phyloP scores from a whole-genome alignment of 1,140 invertebrate genomes.

The Asbolus verrucosus region DNA sequence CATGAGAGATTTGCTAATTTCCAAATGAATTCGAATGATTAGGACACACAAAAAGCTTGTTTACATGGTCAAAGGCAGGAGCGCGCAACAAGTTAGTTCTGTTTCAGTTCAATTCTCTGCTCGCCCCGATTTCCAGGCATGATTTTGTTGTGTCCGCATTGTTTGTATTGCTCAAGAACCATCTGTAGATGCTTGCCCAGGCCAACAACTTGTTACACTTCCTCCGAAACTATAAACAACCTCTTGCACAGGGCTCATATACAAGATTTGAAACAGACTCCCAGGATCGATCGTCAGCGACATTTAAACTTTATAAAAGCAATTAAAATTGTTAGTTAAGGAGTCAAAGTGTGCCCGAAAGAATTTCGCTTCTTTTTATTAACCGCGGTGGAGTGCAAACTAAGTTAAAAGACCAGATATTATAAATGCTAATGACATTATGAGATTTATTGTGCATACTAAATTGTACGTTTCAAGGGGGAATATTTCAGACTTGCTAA shows the following conservation, averaged over 20 bases:
- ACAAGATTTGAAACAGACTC: too few relatives aligned
- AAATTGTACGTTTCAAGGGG: constrained; percentile 40
- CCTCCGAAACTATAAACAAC: constrained; percentile 48
- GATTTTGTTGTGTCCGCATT: constrained; percentile 45
- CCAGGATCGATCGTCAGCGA: background rate
- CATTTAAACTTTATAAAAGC: too few relatives aligned
- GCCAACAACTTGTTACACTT: constrained; percentile 52
- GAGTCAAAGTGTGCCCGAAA: background rate
- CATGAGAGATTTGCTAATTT: constrained; percentile 14
- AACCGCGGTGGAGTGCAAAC: constrained; percentile 28
- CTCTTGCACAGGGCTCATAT: too few relatives aligned
- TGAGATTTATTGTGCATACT: constrained; percentile 46
- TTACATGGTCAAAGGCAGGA: constrained; percentile 45
- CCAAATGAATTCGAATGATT: constrained; percentile 28
- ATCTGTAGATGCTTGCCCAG: constrained; percentile 43
- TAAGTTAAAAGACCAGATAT: constrained; percentile 45
- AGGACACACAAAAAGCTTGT: constrained; percentile 42
- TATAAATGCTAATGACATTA: constrained; percentile 47
- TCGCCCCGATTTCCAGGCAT: constrained; percentile 38
- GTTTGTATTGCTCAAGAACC: constrained; percentile 50
- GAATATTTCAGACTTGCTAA: constrained; percentile 26
- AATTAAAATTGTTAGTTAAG: background rate
- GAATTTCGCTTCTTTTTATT: constrained; percentile 20
- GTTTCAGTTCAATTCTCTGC: constrained; percentile 42
- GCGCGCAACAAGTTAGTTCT: constrained; percentile 43